phyloP scores from a whole-genome alignment of 2,113 vertebrate genomes.

The Genyomyrus donnyi region DNA sequence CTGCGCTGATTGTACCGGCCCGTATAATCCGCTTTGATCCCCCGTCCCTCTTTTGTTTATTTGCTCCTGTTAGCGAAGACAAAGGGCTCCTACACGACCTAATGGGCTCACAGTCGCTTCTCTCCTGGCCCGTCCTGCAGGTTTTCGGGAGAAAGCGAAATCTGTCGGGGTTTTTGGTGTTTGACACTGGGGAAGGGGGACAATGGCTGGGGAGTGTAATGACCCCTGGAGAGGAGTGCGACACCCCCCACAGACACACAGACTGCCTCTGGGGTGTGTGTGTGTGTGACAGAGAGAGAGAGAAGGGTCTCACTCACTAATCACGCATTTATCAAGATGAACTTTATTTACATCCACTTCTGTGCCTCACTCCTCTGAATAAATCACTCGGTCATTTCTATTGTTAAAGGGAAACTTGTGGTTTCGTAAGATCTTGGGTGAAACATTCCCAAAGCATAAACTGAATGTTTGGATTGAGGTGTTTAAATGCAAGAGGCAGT shows the following conservation, averaged over 20 bases:
- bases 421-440: neutral
- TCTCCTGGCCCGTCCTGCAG: neutral
- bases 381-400: neutral
- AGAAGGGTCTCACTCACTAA: neutral
- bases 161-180: neutral
- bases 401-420: neutral
- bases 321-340: neutral
- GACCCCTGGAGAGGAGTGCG: neutral
- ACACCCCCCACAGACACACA: neutral
- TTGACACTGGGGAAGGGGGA: neutral
- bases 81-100: constrained; percentile 46
- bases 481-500: neutral
- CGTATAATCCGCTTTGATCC: constrained; percentile 52
- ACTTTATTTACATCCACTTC: neutral
- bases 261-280: neutral
- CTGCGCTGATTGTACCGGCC: neutral
- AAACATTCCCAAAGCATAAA: neutral
- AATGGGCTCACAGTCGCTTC: neutral
- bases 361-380: neutral
- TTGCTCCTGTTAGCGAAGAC: constrained; percentile 56
- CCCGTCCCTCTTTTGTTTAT: constrained; percentile 56
- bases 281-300: too few species aligned
- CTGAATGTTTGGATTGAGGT: neutral
- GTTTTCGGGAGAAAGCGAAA: neutral
- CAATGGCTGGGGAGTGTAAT: neutral